Evolutionary conservation across 2,797 vertebrate species (phyloP).

Genomic region (Bovichtus diacanthus): DNA sequence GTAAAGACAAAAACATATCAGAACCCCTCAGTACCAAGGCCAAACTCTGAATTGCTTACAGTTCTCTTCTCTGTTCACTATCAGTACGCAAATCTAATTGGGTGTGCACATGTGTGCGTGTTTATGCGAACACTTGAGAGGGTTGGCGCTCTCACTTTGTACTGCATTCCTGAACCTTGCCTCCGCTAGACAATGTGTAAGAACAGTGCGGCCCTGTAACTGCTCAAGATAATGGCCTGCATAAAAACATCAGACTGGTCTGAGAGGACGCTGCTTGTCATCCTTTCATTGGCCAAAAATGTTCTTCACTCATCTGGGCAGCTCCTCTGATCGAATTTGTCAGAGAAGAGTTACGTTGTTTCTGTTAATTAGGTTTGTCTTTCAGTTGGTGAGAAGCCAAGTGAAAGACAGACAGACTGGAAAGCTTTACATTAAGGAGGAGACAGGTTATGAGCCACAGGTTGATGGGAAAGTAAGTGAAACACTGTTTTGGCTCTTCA

Average conservation of each 20-base stretch:
- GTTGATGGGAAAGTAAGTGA: constrained; percentile 24
- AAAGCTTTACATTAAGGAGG: not conserved
- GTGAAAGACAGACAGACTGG: constrained; percentile 23
- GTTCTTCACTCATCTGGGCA: constrained; percentile 21
- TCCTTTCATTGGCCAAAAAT: constrained; percentile 5
- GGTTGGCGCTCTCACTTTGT: constrained; percentile 9
- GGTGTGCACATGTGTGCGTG: constrained; percentile 22
- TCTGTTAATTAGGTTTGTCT: constrained; percentile 17
- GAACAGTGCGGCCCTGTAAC: constrained; percentile 20
- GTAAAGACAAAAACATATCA: constrained; percentile 29
- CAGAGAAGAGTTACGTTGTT: constrained; percentile 8
- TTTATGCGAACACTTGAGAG: constrained; percentile 12
- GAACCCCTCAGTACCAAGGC: constrained; percentile 42
- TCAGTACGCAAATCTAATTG: constrained; percentile 50
- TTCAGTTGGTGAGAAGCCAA: constrained; percentile 13
- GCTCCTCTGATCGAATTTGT: constrained; percentile 30
- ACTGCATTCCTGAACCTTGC: constrained; percentile 39
- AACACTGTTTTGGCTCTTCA: constrained; percentile 28
- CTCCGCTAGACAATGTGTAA: constrained; percentile 12
- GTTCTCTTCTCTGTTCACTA: constrained; percentile 53
- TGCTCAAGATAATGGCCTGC: constrained; percentile 39
- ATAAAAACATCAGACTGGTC: constrained; percentile 28
- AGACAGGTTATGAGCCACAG: constrained; percentile 8
- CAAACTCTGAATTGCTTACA: constrained; percentile 54
- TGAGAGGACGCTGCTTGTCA: constrained; percentile 1